Base-by-base conservation (phyloP, 2,888 invertebrate species). In the Argyresthia albistria region DNA sequence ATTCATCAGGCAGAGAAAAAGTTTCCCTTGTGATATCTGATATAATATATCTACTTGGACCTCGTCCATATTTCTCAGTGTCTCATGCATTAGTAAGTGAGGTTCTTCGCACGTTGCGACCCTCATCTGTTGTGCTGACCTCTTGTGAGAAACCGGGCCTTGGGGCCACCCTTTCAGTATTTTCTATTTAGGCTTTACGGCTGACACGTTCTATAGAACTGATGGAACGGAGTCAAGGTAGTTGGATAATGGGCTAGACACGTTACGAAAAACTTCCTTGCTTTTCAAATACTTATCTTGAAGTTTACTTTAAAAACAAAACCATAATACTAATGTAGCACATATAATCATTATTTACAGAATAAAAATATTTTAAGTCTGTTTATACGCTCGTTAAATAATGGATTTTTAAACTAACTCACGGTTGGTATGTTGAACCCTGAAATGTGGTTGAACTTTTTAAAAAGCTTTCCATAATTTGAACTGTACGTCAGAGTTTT, bases 231-330 rank as follows among this genome's bases (percentile, higher is more conserved):
- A 36, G 48, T 36, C 48, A 48, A 48, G 48, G 48, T 48, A n/a
- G n/a, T n/a, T n/a, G n/a, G n/a, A n/a, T n/a, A n/a, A 15, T 36
- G 7, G 37, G 15, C 12, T 14, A 35, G 35, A 66, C 63, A 39
- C n/a, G 39, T 39, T 3, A n/a, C 39, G 9, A 11, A 39, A 9
- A 39, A 39, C 39, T 39, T 39, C 4, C 10, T 9, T 39, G n/a
- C 39, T 39, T n/a, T 11, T 11, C 3, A 39, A 39, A 39, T 11
- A 36, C 9, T 8, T 36, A 36, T 36, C 7, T 9, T 7, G 7
- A 36, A 9, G 9, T 36, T 36, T 36, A 36, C 36, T 36, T 36
- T 36, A 36, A 36, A 36, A 36, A 36, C 36, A 9, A 36, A n/a
- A 39, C n/a, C 39, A 8, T 39, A 36, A 39, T 39, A 39, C 9